Percentiles rank a stretch among this genome's conserved stretches.
These are phyloP conservation scores for Hippocampus guttulatus DNA, from an alignment of 2,113 vertebrate genomes.

Conservation along the genomic window DNA sequence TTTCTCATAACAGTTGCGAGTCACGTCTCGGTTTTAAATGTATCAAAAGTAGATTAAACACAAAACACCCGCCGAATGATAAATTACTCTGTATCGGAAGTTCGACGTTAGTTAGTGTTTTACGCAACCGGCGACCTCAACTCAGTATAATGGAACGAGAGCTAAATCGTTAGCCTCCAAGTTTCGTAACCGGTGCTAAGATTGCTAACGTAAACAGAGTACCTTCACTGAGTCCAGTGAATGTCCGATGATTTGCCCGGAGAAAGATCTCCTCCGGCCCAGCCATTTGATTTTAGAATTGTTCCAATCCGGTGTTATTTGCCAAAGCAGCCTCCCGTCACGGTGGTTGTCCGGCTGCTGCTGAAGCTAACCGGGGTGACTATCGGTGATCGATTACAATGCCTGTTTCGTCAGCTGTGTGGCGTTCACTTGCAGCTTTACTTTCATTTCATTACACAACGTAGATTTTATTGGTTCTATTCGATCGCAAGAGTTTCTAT, in stretches of 20 bases:
- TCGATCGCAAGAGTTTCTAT: background rate
- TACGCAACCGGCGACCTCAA: background rate
- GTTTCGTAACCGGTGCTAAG: constrained; percentile 12
- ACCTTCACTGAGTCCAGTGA: constrained; percentile 72
- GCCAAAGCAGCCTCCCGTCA: background rate
- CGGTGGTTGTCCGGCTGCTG: constrained; percentile 1
- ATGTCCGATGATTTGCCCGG: constrained; percentile 62
- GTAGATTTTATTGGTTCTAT: no score
- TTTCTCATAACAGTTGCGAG: background rate
- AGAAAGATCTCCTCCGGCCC: constrained; percentile 60
- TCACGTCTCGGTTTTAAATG: background rate
- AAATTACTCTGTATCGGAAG: background rate
- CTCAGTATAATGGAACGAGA: background rate
- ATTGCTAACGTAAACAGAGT: constrained; percentile 27
- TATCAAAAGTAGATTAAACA: background rate
- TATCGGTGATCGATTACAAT: constrained; percentile 44
- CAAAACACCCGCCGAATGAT: no score
- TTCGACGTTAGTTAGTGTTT: background rate
- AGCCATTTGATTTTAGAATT: constrained; percentile 50
- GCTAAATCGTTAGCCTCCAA: constrained; percentile 14
- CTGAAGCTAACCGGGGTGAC: background rate
- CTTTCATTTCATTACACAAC: background rate
- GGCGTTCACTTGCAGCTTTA: background rate
- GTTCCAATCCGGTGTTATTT: background rate
- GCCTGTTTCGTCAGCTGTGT: constrained; percentile 19